Evolutionary conservation across 2,113 vertebrate genomes (phyloP), one percentile per base, ranked within the genome.

Genomic region (Tringa solitaria): DNA sequence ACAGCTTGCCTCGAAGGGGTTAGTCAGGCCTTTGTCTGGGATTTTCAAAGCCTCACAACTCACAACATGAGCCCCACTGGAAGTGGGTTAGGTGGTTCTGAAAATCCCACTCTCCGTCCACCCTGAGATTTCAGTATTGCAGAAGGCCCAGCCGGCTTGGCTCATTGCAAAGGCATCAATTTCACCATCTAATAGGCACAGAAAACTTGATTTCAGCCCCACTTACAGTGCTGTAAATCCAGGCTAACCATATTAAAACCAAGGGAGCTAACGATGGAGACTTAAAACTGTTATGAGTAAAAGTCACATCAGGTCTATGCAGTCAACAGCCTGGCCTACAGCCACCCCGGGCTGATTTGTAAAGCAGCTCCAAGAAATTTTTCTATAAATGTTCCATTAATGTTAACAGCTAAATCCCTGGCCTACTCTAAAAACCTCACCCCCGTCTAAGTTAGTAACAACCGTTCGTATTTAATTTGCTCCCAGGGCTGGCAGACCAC

Each of bases 341-440:
- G 96, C 90, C 90, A 92, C 64, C 50, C 27, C 1, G 10, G 39
- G 75, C 72, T 78, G 73, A 17, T 63, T 90, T 92, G 14, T 54
- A 84, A 83, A 95, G 88, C 70, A 84, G 85, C 64, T 73, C 85
- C 48, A 79, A 78, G 93, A 84, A 41, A 64, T 54, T 89, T 53
- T 46, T 81, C 73, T 26, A 7, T 64, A 83, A 90, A 76, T 72
- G 56, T 70, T 77, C 90, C 76, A 68, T 84, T 76, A 89, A 70
- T 46, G 75, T 82, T 84, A 94, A 76, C 76, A 84, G 65, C 65
- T 64, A 91, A 93, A 87, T 86, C 84, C 79, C 92, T 67, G 39
- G 27, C 30, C 64, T 88, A 51, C 76, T 51, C 23, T 95, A 89
- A 89, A 96, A 72, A 45, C 23, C 60, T 86, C 68, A 68, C 39